These are phyloP conservation scores for Lithophane semibrunnea DNA, from an alignment of 2,888 invertebrate species.

Conservation along the genomic window DNA sequence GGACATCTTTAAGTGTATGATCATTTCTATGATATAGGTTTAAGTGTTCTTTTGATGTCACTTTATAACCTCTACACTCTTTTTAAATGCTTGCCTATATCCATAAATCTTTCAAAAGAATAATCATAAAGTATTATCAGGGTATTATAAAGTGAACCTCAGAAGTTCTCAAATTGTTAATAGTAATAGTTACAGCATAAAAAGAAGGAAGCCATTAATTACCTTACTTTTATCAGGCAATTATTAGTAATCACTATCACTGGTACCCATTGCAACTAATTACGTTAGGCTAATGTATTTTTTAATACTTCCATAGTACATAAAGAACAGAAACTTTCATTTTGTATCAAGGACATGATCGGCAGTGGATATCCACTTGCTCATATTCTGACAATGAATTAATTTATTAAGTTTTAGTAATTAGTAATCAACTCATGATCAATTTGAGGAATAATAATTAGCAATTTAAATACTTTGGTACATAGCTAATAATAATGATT, in stretches of 20 bases:
- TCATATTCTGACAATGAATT: conserved; percentile 18
- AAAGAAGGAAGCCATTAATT: background rate
- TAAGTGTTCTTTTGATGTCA: conserved; percentile 39
- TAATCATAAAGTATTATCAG: conserved; percentile 43
- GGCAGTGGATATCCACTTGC: background rate
- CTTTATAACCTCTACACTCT: conserved; percentile 11
- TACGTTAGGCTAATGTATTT: conserved; percentile 11
- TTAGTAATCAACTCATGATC: conserved; percentile 16
- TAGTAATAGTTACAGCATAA: conserved; percentile 6
- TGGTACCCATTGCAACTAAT: background rate
- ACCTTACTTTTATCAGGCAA: conserved; percentile 13
- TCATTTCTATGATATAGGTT: conserved; percentile 61
- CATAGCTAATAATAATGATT: conserved; percentile 27
- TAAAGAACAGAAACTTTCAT: background rate
- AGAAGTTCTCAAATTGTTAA: conserved; percentile 8
- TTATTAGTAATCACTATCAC: conserved; percentile 18
- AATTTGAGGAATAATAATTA: conserved; percentile 18
- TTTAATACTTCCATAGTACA: background rate
- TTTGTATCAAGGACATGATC: conserved; percentile 2
- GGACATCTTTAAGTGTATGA: conserved; percentile 84
- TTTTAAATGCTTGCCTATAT: conserved; percentile 29
- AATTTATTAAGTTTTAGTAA: background rate
- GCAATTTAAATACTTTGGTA: conserved; percentile 20
- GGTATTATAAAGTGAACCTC: conserved; percentile 35
- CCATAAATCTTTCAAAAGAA: conserved; percentile 6